phyloP scores from a whole-genome alignment of 53 echinoderm and acorn worm genomes.

The Echinometra lucunter region DNA sequence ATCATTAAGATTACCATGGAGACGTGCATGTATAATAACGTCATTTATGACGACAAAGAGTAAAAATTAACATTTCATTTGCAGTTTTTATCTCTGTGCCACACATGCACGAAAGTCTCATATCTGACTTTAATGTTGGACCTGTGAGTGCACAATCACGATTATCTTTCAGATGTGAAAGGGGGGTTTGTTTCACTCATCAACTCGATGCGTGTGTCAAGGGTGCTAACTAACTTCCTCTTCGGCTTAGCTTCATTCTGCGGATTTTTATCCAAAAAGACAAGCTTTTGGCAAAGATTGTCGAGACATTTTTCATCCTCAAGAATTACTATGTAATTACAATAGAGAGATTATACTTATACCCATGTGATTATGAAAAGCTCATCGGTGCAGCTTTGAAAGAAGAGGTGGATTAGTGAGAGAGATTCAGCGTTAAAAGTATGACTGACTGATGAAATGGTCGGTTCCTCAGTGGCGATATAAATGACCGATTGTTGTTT shows the following conservation, averaged over 20 bases:
- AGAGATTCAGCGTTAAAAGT: neutral
- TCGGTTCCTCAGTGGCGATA: no score
- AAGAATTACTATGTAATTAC: conserved; percentile 34
- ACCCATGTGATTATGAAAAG: neutral
- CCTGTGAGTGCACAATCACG: neutral
- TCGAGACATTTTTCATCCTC: conserved; percentile 28
- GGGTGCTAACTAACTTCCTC: conserved; percentile 54
- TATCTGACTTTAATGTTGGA: neutral
- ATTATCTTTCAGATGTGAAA: conserved; percentile 43
- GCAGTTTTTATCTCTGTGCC: neutral
- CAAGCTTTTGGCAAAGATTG: conserved; percentile 52
- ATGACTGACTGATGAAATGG: neutral
- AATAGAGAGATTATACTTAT: neutral
- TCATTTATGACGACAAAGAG: neutral
- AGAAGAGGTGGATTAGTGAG: neutral
- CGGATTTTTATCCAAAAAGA: conserved; percentile 54
- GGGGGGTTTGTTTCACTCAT: conserved; percentile 45
- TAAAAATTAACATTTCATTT: neutral
- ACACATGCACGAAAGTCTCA: neutral
- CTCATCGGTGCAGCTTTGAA: neutral
- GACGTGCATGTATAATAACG: neutral
- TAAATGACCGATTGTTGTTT: no score
- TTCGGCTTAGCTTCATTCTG: conserved; percentile 44
- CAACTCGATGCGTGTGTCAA: conserved; percentile 36
- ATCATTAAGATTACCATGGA: neutral